Evolutionary conservation across 1,140 invertebrate species (phyloP).

Genomic region (Drosophila prosaltans): DNA sequence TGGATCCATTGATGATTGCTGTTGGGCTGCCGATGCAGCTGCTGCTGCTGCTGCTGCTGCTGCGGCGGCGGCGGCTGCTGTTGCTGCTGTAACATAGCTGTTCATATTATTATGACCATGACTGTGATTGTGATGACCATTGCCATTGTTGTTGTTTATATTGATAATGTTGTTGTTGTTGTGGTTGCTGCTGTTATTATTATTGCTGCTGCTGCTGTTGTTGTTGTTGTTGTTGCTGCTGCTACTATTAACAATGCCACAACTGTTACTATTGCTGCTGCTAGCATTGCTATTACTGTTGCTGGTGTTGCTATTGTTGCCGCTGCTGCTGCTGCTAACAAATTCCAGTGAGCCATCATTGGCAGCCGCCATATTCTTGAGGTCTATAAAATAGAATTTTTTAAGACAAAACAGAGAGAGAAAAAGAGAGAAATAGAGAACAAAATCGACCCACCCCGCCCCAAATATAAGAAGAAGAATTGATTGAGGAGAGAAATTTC

Average conservation of each 20-base stretch:
- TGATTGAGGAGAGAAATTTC: background rate
- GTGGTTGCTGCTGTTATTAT: constrained; percentile 32
- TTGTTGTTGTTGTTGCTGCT: constrained; percentile 30
- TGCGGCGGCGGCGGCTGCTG: constrained; percentile 24
- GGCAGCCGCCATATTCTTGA: constrained; percentile 76
- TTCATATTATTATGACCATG: constrained; percentile 29
- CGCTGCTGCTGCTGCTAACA: constrained; percentile 56
- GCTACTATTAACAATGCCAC: constrained; percentile 12
- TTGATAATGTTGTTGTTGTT: constrained; percentile 36
- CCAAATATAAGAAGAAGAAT: too few relatives aligned
- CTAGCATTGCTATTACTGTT: constrained; percentile 31
- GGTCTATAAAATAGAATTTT: constrained; percentile 70
- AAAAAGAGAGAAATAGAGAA: constrained; percentile 15
- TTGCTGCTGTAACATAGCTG: constrained; percentile 45
- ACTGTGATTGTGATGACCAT: constrained; percentile 23
- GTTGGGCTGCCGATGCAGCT: constrained; percentile 5
- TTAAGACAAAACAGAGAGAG: constrained; percentile 24
- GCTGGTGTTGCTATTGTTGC: constrained; percentile 43
- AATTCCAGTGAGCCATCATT: constrained; percentile 74
- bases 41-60: constrained; percentile 36
- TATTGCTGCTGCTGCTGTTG: constrained; percentile 29
- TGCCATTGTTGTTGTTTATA: constrained; percentile 26
- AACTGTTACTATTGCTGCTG: constrained; percentile 33
- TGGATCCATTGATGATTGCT: constrained; percentile 38
- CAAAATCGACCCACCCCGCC: background rate